These are phyloP conservation scores for Agelastica alni DNA, from an alignment of 2,888 invertebrate species.

Conservation along the genomic window DNA sequence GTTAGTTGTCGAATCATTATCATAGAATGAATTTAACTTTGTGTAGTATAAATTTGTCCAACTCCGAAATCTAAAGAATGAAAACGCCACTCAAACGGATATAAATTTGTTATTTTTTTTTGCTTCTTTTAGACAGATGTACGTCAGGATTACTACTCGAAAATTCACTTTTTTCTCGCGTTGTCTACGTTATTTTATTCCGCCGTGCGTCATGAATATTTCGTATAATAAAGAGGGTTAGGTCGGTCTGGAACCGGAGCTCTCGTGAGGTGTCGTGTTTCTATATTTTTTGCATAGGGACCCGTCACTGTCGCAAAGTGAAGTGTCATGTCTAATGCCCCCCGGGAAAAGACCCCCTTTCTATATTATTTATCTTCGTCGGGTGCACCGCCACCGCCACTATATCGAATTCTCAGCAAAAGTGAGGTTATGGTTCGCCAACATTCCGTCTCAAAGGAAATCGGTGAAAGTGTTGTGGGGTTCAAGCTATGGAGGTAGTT, in stretches of 20 bases:
- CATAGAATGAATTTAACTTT: too few species aligned
- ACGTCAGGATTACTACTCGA: constrained; percentile 8
- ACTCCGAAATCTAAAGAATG: too few species aligned
- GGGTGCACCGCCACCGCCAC: constrained; percentile 42
- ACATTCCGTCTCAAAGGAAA: constrained; percentile 19
- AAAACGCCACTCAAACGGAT: too few species aligned
- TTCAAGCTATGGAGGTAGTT: not conserved
- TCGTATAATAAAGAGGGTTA: constrained; percentile 30
- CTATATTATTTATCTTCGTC: constrained; percentile 46
- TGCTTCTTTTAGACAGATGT: not conserved
- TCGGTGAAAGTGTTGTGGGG: constrained; percentile 17
- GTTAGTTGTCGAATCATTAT: too few species aligned
- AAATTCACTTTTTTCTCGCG: constrained; percentile 28
- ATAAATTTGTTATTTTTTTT: too few species aligned
- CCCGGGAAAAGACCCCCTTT: constrained; percentile 44
- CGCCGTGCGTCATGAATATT: constrained; percentile 29
- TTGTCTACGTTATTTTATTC: constrained; percentile 25
- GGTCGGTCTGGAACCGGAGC: constrained; percentile 11
- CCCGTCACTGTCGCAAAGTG: constrained; percentile 50
- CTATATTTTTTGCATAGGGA: constrained; percentile 52
- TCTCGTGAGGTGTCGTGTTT: constrained; percentile 49
- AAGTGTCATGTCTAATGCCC: constrained; percentile 56
- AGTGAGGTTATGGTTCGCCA: constrained; percentile 36
- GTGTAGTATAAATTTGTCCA: too few species aligned
- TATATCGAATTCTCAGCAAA: constrained; percentile 42